Base-by-base conservation (phyloP, 1,140 invertebrate species). In the Marisa cornuarietis region DNA sequence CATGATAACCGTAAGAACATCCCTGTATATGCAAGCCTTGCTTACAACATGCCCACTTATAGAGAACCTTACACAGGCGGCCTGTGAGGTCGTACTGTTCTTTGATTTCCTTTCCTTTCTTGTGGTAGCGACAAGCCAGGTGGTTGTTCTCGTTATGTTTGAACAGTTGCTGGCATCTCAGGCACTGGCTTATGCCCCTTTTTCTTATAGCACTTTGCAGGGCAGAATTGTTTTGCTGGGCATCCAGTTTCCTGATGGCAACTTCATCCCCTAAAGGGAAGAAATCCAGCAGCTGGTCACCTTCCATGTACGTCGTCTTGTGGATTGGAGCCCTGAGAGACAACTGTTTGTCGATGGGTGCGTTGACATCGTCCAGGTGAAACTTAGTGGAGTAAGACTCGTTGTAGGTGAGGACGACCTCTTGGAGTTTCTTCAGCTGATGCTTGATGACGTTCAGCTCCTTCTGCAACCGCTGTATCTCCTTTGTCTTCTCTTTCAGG, bases 121-220 rank as follows among this genome's bases (percentile, higher is more conserved):
- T 84, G 81, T 88, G 87, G 69, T 78, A 88, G 22, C 82, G 81
- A 63, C 87, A 88, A 16, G 86, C 82, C 79, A 83, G 83, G 49
- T 75, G 76, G 51, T 83, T 84, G 80, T 88, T 88, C 68, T 88
- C 87, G 13, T 78, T 76, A 3, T 76, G 82, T 58, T 85, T 84
- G 69, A 87, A 88, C 31, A 88, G 81, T 71, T 83, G 82, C 54
- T 87, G 83, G 79, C 87, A 88, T 10, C 87, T 73, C 31, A 87
- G 79, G 73, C 84, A 90, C 92, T 92, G 84, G 10, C 82, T 76
- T 18, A 90, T 92, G 90, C 91, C 96, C 66, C 49, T 66, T 42
- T 75, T 52, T 13, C 16, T 20, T 16, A 20, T 68, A 4, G 49
- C 65, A 6, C 66, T 63, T 22, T 73, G 14, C 3, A 26, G 22